Evolutionary conservation across 1,140 invertebrate species (phyloP), one percentile per base, ranked within the genome.

Genomic region (Charaxes varanes): DNA sequence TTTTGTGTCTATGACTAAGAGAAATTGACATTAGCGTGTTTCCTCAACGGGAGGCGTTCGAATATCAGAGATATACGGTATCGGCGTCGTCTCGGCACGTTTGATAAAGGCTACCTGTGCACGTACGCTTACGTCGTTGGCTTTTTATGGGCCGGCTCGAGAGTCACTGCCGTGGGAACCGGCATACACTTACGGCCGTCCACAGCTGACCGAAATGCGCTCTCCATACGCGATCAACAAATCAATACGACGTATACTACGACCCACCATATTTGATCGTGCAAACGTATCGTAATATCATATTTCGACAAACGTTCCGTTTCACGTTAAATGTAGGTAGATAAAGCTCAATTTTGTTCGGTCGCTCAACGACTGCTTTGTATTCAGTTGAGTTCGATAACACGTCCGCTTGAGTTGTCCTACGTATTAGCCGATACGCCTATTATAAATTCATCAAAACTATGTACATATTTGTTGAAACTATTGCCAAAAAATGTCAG

Each of bases 161-260:
- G 68, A 84, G 82, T 84, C 83, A 86, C 81, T 82, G 82, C 62
- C 83, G 80, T 84, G 80, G 83, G 80, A 84, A 84, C 70, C 66
- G 65, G 68, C 79, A 73, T 74, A 72, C 61, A 67, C 67, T 74
- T 72, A 72, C 60, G 42, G 43, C 44, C 63, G 60, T 62, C 70
- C 65, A 70, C 78, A 82, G 77, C 77, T 82, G 77, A 74, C 74
- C 77, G 68, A 85, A 81, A 81, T 85, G 79, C 76, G 78, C 65
- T 78, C 78, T 73, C 82, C 73, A 80, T 84, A 83, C 76, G 68
- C 73, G 77, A 84, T 83, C 83, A 84, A 82, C 82, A 84, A 85
- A 86, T 84, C 81, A 77, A 85, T 82, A 81, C 65, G 38, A 30
- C 34, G 54, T 68, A 53, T 67, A 71, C 56, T 66, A 68, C 64